These are phyloP conservation scores for Ispidina picta DNA, from an alignment of 2,797 vertebrate genomes.

Conservation along the genomic window DNA sequence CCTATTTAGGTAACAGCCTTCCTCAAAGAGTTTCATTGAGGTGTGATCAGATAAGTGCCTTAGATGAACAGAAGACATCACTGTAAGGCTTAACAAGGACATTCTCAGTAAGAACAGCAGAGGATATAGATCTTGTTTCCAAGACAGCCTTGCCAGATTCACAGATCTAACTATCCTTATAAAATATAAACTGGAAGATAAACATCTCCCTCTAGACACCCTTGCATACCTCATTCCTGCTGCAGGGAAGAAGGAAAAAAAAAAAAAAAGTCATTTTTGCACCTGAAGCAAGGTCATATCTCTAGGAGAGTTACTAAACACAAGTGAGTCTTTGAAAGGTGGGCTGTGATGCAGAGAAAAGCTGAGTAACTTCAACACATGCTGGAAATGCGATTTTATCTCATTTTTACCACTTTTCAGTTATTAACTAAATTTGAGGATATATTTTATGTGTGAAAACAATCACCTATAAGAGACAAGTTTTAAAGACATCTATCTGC, in stretches of 20 bases:
- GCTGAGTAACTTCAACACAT: not conserved
- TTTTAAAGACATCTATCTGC: not conserved
- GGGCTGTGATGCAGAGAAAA: not conserved
- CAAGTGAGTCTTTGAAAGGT: not conserved
- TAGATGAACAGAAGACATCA: not conserved
- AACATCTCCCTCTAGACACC: not conserved
- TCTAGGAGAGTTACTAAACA: not conserved
- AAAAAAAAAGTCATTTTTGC: not conserved
- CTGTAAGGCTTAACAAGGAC: conserved; percentile 31
- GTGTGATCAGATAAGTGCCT: not conserved
- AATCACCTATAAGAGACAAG: not conserved
- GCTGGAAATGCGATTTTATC: not conserved
- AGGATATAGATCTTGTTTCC: conserved; percentile 41
- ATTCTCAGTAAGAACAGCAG: not conserved
- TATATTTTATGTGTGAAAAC: not conserved
- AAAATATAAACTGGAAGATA: not conserved
- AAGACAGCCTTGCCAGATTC: conserved; percentile 9
- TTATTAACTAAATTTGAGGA: not conserved
- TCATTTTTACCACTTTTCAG: not conserved
- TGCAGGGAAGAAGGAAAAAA: not conserved
- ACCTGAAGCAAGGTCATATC: not conserved
- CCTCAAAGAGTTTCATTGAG: conserved; percentile 28
- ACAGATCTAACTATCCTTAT: not conserved
- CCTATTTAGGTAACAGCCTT: not conserved
- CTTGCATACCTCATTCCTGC: not conserved